Percentiles rank a stretch among this genome's conserved stretches.
These are phyloP conservation scores for Phorcus lineatus DNA, from an alignment of 2,888 invertebrate genomes.

Conservation along the genomic window DNA sequence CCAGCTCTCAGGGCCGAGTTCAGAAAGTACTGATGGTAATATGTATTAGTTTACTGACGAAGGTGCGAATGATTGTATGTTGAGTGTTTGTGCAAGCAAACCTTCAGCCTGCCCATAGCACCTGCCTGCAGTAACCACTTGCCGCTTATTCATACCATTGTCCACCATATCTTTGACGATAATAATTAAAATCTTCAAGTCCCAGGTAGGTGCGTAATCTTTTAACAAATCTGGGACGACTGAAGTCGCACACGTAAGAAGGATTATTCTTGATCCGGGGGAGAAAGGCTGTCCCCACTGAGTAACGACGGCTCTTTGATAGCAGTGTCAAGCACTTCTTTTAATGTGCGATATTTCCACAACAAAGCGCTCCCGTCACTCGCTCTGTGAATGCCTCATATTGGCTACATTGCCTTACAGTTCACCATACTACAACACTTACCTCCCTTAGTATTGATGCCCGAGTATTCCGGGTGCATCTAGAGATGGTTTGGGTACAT, in stretches of 20 bases:
- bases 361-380: conserved; percentile 11
- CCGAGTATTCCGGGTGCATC: background rate
- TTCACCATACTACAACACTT: background rate
- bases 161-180: conserved; percentile 21
- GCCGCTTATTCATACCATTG: conserved; percentile 12
- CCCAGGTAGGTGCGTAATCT: conserved; percentile 7
- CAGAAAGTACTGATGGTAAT: no score
- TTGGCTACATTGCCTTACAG: background rate
- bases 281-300: background rate
- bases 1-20: no score
- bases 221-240: conserved; percentile 9
- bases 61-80: no score
- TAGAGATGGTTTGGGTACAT: background rate
- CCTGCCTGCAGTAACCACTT: no score
- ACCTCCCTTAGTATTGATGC: background rate
- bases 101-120: no score
- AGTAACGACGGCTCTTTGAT: background rate
- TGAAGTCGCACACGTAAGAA: conserved; percentile 4
- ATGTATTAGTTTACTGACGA: no score
- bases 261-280: background rate
- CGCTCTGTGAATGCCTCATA: background rate
- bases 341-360: conserved; percentile 13
- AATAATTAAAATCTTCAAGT: conserved; percentile 20
- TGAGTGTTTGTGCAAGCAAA: no score
- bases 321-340: background rate